Evolutionary conservation across 2,113 vertebrate species (phyloP).

Genomic region (Lasiurus borealis): DNA sequence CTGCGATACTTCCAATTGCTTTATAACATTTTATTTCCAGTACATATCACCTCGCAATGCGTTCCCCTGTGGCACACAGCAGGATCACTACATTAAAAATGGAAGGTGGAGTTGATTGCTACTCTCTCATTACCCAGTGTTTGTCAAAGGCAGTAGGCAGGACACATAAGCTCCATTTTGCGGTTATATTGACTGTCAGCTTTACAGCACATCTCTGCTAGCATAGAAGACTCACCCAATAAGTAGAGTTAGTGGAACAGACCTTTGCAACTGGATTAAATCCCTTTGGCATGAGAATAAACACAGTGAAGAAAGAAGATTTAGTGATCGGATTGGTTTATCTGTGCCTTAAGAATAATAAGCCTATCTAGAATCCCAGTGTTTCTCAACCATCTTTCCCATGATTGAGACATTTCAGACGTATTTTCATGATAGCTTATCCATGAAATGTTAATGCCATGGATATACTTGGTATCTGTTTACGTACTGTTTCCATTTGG

Average conservation of each 20-base stretch:
- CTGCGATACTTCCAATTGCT: constrained; percentile 58
- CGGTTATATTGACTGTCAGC: constrained; percentile 59
- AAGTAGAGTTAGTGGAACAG: constrained; percentile 60
- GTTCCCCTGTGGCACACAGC: constrained; percentile 60
- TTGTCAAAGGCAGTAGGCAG: constrained; percentile 76
- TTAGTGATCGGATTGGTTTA: constrained; percentile 10
- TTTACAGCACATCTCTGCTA: constrained; percentile 61
- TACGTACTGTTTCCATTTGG: neutral
- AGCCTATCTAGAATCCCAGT: neutral
- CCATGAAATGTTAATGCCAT: neutral
- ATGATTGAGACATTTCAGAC: neutral
- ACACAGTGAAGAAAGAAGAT: constrained; percentile 51
- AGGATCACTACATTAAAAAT: constrained; percentile 68
- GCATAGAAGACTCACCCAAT: constrained; percentile 35
- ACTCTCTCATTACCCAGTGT: constrained; percentile 70
- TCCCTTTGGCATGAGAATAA: neutral
- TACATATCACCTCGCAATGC: constrained; percentile 61
- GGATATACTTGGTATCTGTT: neutral
- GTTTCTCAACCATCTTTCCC: neutral
- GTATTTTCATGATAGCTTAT: constrained; percentile 21
- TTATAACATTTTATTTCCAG: constrained; percentile 75
- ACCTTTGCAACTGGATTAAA: neutral
- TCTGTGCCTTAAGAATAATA: constrained; percentile 46
- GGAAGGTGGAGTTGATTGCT: constrained; percentile 68
- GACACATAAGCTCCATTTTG: constrained; percentile 58